These are phyloP conservation scores for Synanthedon andrenaeformis DNA, from an alignment of 2,888 invertebrate genomes.

Conservation along the genomic window DNA sequence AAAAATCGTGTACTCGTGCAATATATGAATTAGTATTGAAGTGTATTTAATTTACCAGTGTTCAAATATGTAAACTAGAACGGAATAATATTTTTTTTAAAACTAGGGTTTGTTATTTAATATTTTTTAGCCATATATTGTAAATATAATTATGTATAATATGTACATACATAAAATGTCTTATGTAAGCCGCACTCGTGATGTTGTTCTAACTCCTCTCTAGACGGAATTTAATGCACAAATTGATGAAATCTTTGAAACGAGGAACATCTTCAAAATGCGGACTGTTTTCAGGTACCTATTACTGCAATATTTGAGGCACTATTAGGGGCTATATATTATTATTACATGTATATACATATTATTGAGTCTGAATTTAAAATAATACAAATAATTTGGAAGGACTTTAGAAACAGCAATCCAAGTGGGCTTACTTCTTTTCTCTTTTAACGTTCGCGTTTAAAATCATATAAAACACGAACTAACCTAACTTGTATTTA, in stretches of 20 bases:
- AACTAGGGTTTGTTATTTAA: conserved; percentile 14
- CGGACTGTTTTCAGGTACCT: conserved; percentile 6
- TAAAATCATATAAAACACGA: too few species aligned
- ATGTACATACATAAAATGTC: conserved; percentile 22
- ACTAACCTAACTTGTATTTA: too few species aligned
- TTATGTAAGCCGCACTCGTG: too few species aligned
- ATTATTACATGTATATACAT: too few species aligned
- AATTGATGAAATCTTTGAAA: neutral
- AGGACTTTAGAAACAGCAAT: too few species aligned
- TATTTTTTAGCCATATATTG: conserved; percentile 14
- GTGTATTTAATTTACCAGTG: conserved; percentile 1
- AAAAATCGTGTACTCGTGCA: conserved; percentile 42
- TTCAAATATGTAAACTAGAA: conserved; percentile 17
- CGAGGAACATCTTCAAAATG: neutral
- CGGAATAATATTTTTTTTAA: conserved; percentile 22
- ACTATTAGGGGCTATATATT: conserved; percentile 15
- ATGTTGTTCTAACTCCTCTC: conserved; percentile 18
- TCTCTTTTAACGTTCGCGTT: too few species aligned
- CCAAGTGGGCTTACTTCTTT: too few species aligned
- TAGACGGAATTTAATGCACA: too few species aligned
- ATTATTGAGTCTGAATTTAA: too few species aligned
- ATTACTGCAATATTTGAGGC: conserved; percentile 18
- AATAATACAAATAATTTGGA: too few species aligned
- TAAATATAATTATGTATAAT: conserved; percentile 19
- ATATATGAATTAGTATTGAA: conserved; percentile 19